Base-by-base conservation (phyloP, 2,113 vertebrate species). In the Hemibagrus wyckioides region DNA sequence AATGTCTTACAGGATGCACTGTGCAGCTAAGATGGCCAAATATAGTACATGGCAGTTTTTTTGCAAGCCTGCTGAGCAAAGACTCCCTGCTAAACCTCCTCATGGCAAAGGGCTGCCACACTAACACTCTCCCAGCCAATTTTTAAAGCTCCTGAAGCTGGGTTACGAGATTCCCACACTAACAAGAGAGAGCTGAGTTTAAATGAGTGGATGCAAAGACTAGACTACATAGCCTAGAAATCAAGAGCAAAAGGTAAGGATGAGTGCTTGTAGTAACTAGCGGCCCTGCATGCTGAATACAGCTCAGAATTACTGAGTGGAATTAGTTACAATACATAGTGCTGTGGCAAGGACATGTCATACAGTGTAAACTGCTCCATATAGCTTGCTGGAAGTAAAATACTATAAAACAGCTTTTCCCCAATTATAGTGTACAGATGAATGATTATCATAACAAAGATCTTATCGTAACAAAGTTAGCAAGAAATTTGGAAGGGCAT, bases 1-100 rank as follows among this genome's bases (percentile, higher is more conserved):
- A 82, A 50, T 80, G 44, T 84, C 84, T 88, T 85, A 89, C 67
- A 61, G 59, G 36, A 87, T 87, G 44, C 84, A 48, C 17, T 67
- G 76, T 57, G 76, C 56, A 77, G 82, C 69, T 76, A 59, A 88
- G 25, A 56, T 17, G 67, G 86, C 82, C 80, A 88, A 85, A 91
- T 87, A 85, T 83, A 89, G 77, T 73, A 82, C 36, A 11, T 80
- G 86, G 52, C 77, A 85, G 33, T 6, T 81, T 63, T 90, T 83
- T 80, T 52, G 25, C 77, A 85, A n/a, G 79, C 81, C 30, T 54
- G 54, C 44, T 80, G 63, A 41, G 67, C 44, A 44, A 73, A 75
- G 85, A 63, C 30, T 75, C n/a, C 61, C 67, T 84, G 52, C 85
- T 59, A 85, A 79, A 39, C n/a, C 80, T 86, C 30, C 48, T 44